Evolutionary conservation across 2,888 invertebrate species (phyloP), one percentile per base, ranked within the genome.

Genomic region (Eupeodes luniger): DNA sequence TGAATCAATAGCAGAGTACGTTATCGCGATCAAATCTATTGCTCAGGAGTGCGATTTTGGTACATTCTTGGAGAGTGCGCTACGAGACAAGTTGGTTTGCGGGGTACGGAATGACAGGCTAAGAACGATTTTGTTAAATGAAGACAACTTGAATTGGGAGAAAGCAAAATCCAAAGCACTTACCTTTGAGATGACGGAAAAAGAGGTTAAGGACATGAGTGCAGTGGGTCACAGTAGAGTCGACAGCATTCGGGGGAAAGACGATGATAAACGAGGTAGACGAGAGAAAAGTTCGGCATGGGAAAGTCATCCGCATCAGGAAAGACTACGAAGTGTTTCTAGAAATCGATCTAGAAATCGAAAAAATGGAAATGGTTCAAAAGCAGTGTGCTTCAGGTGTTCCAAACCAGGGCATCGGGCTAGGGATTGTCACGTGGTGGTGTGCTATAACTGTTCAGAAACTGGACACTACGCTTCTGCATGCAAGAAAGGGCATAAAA

Each of bases 41-140:
- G 61, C 75, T n/a, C 62, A 75, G n/a, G 19, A 75, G 47, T 77
- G 66, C 57, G 66, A 66, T 55, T 77, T 77, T 19, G 55, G 16
- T 27, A 64, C 64, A 5, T 77, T 77, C 34, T 55, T 66, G 47
- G 57, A 66, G 5, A 12, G 10, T 27, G 55, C 19, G 19, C 19
- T 19, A 19, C 19, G 19, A 19, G 19, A 19, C 19, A 19, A 19
- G 19, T 19, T 19, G 47, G 66, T 77, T 55, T 66, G 64, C 47
- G 77, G 66, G 14, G 27, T 66, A 57, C 14, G 36, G 9, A 64
- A 76, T 44, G 64, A 76, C 12, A 36, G 6, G 19, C 40, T 76
- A n/a, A 19, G 53, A 9, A 57, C 55, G 12, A 66, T 57, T n/a
- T 57, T 77, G 57, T 49, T 77, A 27, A 77, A 77, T 27, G 66